Conservation (phyloP, 1,140 invertebrate genomes). For the Drosophila nigromelanica region DNA sequence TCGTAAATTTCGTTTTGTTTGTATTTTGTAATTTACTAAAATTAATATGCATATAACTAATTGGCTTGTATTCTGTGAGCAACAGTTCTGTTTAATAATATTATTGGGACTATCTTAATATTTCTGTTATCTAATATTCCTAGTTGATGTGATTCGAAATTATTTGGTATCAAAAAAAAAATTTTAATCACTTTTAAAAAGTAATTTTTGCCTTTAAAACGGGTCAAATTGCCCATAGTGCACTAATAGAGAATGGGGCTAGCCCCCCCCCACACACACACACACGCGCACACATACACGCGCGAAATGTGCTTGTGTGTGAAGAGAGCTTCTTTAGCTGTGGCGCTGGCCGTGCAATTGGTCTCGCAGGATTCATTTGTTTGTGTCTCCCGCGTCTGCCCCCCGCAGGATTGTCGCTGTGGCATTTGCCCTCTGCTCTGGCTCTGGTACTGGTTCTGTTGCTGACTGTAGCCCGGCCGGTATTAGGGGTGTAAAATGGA, state of each 20-base stretch:
- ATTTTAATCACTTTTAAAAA: no score
- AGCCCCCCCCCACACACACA: constrained; percentile 17
- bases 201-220: no score
- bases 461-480: constrained; percentile 10
- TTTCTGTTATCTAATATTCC: no score
- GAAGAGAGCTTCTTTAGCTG: constrained; percentile 40
- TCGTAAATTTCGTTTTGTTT: no score
- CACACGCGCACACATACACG: not conserved
- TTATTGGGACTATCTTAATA: no score
- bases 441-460: constrained; percentile 20
- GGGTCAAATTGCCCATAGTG: no score
- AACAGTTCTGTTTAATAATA: no score
- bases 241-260: not conserved
- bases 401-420: constrained; percentile 41
- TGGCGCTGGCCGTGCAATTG: constrained; percentile 65
- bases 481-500: constrained; percentile 83
- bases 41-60: no score
- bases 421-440: constrained; percentile 48
- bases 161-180: no score
- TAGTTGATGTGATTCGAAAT: no score
- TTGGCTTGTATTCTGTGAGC: no score
- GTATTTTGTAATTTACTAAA: no score
- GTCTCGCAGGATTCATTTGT: constrained; percentile 83
- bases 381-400: constrained; percentile 43
- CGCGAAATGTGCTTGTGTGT: constrained; percentile 10